Evolutionary conservation across 2,797 vertebrate genomes (phyloP).

Genomic region (Parotocinclus haroldoi): DNA sequence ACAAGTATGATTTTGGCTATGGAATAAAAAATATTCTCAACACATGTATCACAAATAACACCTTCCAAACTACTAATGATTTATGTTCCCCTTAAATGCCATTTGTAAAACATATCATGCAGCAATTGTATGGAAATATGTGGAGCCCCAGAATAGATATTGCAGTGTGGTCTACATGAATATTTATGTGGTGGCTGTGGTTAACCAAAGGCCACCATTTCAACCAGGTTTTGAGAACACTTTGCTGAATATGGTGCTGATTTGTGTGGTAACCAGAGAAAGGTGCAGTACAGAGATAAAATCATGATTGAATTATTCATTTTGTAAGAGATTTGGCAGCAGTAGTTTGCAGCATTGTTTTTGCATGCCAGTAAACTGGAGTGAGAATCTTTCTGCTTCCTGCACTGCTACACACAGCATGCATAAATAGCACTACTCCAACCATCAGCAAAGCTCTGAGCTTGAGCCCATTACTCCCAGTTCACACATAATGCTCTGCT

Average conservation of each 20-base stretch:
- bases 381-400: conserved; percentile 72
- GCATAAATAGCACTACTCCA: conserved; percentile 76
- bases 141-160: conserved; percentile 38
- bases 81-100: conserved; percentile 14
- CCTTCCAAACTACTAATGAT: conserved; percentile 20
- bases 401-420: conserved; percentile 78
- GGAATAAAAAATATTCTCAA: too few species aligned
- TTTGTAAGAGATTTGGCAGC: conserved; percentile 75
- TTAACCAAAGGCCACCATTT: conserved; percentile 34
- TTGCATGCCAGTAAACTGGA: conserved; percentile 66
- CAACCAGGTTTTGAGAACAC: conserved; percentile 59
- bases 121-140: conserved; percentile 48
- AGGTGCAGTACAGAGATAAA: conserved; percentile 63
- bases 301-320: conserved; percentile 82
- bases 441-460: conserved; percentile 62
- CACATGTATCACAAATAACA: background rate
- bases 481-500: conserved; percentile 67
- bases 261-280: conserved; percentile 71
- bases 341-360: conserved; percentile 73
- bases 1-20: too few species aligned
- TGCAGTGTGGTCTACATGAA: conserved; percentile 28
- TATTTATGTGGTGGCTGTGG: conserved; percentile 36
- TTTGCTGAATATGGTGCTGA: conserved; percentile 64
- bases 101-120: conserved; percentile 24
- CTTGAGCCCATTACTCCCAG: conserved; percentile 68